Evolutionary conservation across 2,797 vertebrate genomes (phyloP).

Genomic region (Gymnocypris eckloni): DNA sequence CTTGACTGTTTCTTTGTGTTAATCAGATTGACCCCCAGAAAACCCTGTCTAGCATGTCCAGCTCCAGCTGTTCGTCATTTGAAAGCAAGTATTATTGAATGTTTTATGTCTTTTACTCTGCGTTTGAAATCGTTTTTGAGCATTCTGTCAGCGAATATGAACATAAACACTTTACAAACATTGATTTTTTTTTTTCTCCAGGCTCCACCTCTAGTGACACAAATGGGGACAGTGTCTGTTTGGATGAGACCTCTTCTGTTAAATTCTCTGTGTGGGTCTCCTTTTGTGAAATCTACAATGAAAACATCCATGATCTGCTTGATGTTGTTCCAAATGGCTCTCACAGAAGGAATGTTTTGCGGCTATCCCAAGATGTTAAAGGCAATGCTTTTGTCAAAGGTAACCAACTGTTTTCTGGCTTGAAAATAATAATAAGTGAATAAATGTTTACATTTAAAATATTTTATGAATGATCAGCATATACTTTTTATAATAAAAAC

Average conservation of each 20-base stretch:
- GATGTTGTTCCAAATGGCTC: conserved; percentile 72
- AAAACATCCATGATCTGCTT: conserved; percentile 85
- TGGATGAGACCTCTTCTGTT: conserved; percentile 60
- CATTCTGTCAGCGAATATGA: not conserved
- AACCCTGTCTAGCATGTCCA: conserved; percentile 57
- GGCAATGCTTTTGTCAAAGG: conserved; percentile 87
- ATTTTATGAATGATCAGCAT: no score
- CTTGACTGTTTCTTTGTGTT: conserved; percentile 23
- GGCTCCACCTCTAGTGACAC: conserved; percentile 59
- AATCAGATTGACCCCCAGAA: conserved; percentile 71
- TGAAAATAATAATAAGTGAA: not conserved
- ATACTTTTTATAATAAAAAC: no score
- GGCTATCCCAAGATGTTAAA: conserved; percentile 85
- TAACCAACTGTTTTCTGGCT: conserved; percentile 57
- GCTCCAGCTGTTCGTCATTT: conserved; percentile 68
- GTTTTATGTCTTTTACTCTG: not conserved
- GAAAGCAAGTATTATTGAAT: conserved; percentile 64
- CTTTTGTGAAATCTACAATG: conserved; percentile 90
- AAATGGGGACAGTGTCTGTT: conserved; percentile 69
- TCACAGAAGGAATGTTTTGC: conserved; percentile 77
- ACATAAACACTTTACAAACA: not conserved
- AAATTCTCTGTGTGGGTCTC: conserved; percentile 88
- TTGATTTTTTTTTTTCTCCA: conserved; percentile 17
- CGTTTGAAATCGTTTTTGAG: not conserved
- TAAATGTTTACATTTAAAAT: not conserved